Evolutionary conservation across 2,888 invertebrate genomes (phyloP), one percentile per base, ranked within the genome.

Genomic region (Oasisia sp.): DNA sequence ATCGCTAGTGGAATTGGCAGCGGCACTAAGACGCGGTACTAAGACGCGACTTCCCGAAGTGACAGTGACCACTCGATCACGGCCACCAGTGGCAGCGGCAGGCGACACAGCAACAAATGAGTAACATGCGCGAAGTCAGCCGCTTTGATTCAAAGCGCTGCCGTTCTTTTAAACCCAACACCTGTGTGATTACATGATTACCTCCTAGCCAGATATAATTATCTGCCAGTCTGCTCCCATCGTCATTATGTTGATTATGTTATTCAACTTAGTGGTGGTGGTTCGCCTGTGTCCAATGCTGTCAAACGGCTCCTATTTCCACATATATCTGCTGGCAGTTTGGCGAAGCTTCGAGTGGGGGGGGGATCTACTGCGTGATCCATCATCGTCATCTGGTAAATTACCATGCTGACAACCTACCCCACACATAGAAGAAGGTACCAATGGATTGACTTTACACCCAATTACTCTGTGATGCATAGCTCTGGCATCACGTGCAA

Each of bases 121-220:
- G 74, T 74, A 74, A 74, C 74, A 74, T 27, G 27, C 74, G 74
- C n/a, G 27, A 74, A 74, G 74, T 74, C 74, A 74, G 74, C 74
- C 74, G 27, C 74, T 74, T 74, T 74, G 74, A 74, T 74, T 74
- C 74, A 74, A 74, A 74, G 74, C 14, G 74, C 74, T 7, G 74
- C 74, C 19, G 74, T 74, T 74, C 74, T 74, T 74, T 74, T 74
- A 74, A 74, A 74, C 74, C 74, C 74, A 74, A 74, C 74, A 74
- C 74, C 74, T 74, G 19, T n/a, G 74, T 74, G 74, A 74, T 74
- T 74, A 74, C 74, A 19, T 74, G 74, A 74, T 74, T 74, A 74
- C 74, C 74, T 74, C 74, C 74, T 74, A 74, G 27, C 74, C 74
- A 74, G 74, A 74, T 74, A 74, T 74, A 74, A 74, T 74, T 74